Base-by-base conservation (phyloP, 1,140 invertebrate species). In the Neoseiulus cucumeris region DNA sequence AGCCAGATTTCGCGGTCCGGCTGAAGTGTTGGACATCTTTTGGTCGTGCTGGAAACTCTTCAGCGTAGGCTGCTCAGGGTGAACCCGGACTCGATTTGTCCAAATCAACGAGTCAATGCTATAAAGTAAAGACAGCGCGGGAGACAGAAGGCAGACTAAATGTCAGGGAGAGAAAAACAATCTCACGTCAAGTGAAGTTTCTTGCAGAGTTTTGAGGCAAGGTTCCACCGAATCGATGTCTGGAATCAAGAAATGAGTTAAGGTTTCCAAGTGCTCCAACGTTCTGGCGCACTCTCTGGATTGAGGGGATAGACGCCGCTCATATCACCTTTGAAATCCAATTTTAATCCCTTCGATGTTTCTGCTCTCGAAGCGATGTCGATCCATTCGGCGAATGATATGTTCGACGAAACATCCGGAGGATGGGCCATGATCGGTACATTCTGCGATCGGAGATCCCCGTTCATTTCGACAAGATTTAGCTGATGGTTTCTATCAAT, bases 371-470 rank as follows among this genome's bases (percentile, higher is more conserved):
- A 18, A 25, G 33, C 22, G 22, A 59, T 25, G 2, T 33, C 12
- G 17, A 59, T 18, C 51, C 51, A 59, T 18, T 59, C 51, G 17
- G 25, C 33, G 22, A 59, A 59, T 17, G 22, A 25, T 20, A 59
- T n/a, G 22, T 59, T 20, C 25, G 51, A 59, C 2, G 51, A 29
- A 17, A 5, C 9, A 20, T 59, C 51, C 12, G 51, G 51, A 2
- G 51, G 51, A 59, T 59, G 51, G 14, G 51, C 51, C 51, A 59
- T 59, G 14, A 59, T 59, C 17, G 51, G 51, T n/a, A 59, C 51
- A 25, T 39, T 9, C 33, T 39, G 9, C 9, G 9, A 39, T 39
- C 4, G 9, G 9, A n/a, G n/a, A n/a, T n/a, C n/a, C n/a, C n/a
- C n/a, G n/a, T n/a, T n/a, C n/a, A n/a, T n/a, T n/a, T n/a, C n/a